Base-by-base conservation (phyloP, 2,797 vertebrate species). In the Enteromius treurensis region DNA sequence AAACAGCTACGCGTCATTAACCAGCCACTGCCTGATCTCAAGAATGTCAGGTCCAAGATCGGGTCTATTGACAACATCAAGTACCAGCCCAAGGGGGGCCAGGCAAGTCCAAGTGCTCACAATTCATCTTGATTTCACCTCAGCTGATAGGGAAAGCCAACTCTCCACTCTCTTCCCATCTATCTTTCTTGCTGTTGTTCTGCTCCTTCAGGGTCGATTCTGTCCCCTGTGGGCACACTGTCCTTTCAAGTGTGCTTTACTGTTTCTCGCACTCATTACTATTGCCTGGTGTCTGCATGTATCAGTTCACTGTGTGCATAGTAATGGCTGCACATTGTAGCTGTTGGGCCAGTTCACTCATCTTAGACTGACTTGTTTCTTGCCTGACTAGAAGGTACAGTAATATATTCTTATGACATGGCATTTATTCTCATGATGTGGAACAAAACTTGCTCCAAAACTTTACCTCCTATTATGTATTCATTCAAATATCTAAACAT, bases 41-140 rank as follows among this genome's bases (percentile, higher is more conserved):
- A 98, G 93, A 98, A 98, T 5, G 83, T 99, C 93, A 97, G 93
- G 89, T 99, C 98, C 89, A 99, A 99, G 95, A 97, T 99, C 1
- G 97, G 98, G 84, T 99, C 98, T 77, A 99, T 93, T 14, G 98
- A 99, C 49, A 99, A 99, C 87, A 98, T 99, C 92, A 99, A 96
- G 91, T 98, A 99, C 91, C 98, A 99, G 92, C 98, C 98, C 13
- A 98, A 98, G 94, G 97, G 97, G 75, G 98, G 98, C 9, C 98
- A 99, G 97, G 98, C 97, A 94, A 96, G 32, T 86, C 37, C 74
- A 37, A 73, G n/a, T 68, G 5, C 47, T 77, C 79, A 21, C 75
- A 15, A n/a, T 49, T 60, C 45, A 17, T 58, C 3, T 53, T 79
- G 10, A 1, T 75, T 68, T 29, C 23, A 17, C 26, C 55, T 17